phyloP scores from a whole-genome alignment of 1,140 invertebrate species.

The Sarcophaga peregrina region DNA sequence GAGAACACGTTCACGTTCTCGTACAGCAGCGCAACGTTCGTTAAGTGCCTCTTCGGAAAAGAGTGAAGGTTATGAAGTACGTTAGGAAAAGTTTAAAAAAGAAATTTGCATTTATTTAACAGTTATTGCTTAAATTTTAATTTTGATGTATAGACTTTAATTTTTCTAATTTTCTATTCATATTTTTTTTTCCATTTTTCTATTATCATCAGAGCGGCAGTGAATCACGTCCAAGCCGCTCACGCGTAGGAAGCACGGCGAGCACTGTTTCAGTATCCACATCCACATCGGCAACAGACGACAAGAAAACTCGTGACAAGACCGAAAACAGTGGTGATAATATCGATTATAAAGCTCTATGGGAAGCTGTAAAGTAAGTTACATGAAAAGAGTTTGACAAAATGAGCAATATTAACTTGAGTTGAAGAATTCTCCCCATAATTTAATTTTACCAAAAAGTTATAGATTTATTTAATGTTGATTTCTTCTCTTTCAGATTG shows the following conservation, averaged over 20 bases:
- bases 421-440: background rate
- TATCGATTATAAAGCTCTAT: constrained; percentile 84
- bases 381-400: background rate
- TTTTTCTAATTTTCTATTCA: background rate
- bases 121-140: background rate
- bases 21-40: constrained; percentile 61
- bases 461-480: constrained; percentile 3
- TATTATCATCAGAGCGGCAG: constrained; percentile 75
- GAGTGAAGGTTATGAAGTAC: constrained; percentile 79
- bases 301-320: constrained; percentile 64
- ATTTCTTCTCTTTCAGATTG: constrained; percentile 56
- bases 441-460: background rate
- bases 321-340: constrained; percentile 78
- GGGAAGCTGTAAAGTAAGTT: constrained; percentile 74
- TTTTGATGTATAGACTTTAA: background rate
- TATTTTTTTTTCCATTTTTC: constrained; percentile 4
- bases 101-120: constrained; percentile 27
- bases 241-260: constrained; percentile 71
- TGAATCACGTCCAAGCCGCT: constrained; percentile 71
- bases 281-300: constrained; percentile 65
- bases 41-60: constrained; percentile 65
- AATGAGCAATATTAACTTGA: background rate
- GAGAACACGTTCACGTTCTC: constrained; percentile 59
- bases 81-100: constrained; percentile 51
- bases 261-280: constrained; percentile 70